Conservation (phyloP, 2,888 invertebrate species). For the Eustalomyia histrio region DNA sequence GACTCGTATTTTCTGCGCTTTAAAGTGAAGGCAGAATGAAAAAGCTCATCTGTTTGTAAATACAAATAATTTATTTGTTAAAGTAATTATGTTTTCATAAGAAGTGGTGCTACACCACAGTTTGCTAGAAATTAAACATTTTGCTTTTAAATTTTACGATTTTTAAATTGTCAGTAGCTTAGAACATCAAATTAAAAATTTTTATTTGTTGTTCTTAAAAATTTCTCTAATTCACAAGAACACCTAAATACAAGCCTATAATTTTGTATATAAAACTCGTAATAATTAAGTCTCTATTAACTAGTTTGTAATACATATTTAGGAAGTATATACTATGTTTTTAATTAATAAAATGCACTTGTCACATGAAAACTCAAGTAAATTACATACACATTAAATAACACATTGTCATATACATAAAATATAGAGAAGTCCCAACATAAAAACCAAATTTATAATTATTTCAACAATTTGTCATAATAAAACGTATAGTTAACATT, state of each 20-base stretch:
- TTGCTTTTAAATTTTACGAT: no score
- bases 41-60: no score
- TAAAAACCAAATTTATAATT: slow-evolving; percentile 47
- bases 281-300: slow-evolving; percentile 59
- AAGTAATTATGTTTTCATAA: no score
- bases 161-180: no score
- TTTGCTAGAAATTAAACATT: no score
- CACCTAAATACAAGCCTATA: not conserved
- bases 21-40: no score
- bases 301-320: slow-evolving; percentile 56
- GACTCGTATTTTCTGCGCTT: no score
- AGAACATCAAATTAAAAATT: no score
- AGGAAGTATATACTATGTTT: slow-evolving; percentile 16
- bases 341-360: slow-evolving; percentile 47
- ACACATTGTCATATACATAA: slow-evolving; percentile 34
- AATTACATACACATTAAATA: slow-evolving; percentile 32
- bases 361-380: slow-evolving; percentile 22
- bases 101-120: no score
- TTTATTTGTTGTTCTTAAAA: not conserved
- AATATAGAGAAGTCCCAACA: slow-evolving; percentile 22
- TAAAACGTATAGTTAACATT: not conserved
- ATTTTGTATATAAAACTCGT: slow-evolving; percentile 33
- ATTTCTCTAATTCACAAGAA: not conserved
- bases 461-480: slow-evolving; percentile 20
- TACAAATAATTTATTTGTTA: no score